Evolutionary conservation across 1,140 invertebrate genomes (phyloP), one percentile per base, ranked within the genome.

Genomic region (Bombus turneri): DNA sequence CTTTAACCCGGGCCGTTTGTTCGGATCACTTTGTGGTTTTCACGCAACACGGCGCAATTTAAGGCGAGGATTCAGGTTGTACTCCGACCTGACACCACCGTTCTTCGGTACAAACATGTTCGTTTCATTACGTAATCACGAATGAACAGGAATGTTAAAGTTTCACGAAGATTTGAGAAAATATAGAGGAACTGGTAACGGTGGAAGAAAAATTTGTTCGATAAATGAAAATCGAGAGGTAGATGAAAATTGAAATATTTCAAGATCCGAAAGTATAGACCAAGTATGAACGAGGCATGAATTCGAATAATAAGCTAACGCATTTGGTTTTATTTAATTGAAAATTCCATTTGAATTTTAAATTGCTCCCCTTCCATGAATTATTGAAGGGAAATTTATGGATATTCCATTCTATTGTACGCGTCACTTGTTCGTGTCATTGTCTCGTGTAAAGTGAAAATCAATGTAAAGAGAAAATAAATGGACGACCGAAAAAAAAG

Each of bases 1-100:
- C 83, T 79, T 71, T 73, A 85, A 39, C 76, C 34, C 31, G 39
- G 37, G n/a, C 39, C 39, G 77, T 64, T 68, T 72, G 57, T 31
- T 25, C 41, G 28, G 28, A 85, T 85, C 83, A 64, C 68, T 62
- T 80, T 62, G 76, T 68, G 83, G 83, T 72, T 73, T 85, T 72
- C 83, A 80, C 68, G 53, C 66, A 47, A 80, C 31, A 15, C 25
- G 41, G 31, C 76, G 1, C 41, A 39, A 80, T 64, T 85, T 80
- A 80, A 85, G 28, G 15, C 77, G 31, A 2, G 25, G 57, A 47
- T 64, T 72, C 43, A 47, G 25, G 3, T 9, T 5, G 18, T n/a
- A 37, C 31, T 18, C 9, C 43, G 25, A 43, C 28, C 47, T 78
- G 69, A 69, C 25, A 43, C 39, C 15, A n/a, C 39, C 15, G n/a